Evolutionary conservation across 1,140 invertebrate genomes (phyloP).

Genomic region (Sesamia nonagrioides): DNA sequence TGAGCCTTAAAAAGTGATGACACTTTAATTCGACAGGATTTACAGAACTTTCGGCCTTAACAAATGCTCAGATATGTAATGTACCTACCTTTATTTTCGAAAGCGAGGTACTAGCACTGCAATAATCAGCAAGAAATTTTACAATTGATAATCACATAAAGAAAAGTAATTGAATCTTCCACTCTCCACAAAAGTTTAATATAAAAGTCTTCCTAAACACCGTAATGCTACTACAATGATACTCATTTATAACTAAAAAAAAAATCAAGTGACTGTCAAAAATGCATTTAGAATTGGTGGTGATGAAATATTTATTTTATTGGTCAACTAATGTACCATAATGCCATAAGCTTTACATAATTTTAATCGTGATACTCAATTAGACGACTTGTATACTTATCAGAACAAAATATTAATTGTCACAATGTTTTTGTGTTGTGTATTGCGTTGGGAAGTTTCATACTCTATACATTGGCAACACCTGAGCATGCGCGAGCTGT

Average conservation of each 20-base stretch:
- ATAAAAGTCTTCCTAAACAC: conserved; percentile 52
- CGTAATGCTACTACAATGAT: conserved; percentile 73
- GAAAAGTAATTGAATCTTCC: not conserved
- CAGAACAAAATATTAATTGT: conserved; percentile 59
- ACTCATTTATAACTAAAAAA: conserved; percentile 38
- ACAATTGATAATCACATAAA: no score
- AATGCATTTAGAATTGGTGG: conserved; percentile 79
- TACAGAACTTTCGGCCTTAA: not conserved
- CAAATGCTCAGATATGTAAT: no score
- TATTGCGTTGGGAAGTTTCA: not conserved
- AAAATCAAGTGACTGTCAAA: conserved; percentile 73
- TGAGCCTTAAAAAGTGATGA: not conserved
- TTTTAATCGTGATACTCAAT: conserved; percentile 67
- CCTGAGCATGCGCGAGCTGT: no score
- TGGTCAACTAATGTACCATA: conserved; percentile 61
- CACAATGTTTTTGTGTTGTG: conserved; percentile 60
- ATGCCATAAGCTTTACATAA: conserved; percentile 76
- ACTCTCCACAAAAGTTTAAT: conserved; percentile 21
- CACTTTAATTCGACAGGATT: not conserved
- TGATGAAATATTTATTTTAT: conserved; percentile 66
- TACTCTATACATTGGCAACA: not conserved
- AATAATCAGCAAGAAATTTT: not conserved
- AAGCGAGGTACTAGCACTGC: no score
- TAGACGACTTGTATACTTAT: conserved; percentile 56
- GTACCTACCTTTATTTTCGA: no score